Evolutionary conservation across 2,888 invertebrate genomes (phyloP).

Genomic region (Sycophila texana): DNA sequence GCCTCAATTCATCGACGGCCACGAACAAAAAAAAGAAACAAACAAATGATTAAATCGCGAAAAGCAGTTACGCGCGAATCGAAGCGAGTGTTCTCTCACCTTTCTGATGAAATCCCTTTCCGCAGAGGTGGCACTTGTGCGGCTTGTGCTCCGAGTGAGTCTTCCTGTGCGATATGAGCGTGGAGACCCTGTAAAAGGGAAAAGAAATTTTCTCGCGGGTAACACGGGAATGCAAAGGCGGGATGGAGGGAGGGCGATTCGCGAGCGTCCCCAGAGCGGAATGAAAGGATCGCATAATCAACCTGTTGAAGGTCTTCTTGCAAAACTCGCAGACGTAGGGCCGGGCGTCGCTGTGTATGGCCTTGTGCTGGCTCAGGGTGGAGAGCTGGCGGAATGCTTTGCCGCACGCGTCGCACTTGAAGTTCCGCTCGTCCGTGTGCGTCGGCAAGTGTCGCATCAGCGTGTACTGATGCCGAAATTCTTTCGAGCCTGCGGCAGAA

Average conservation of each 20-base stretch:
- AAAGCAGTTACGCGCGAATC: slow-evolving; percentile 2
- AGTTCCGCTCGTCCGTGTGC: slow-evolving; percentile 87
- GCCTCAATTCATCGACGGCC: slow-evolving; percentile 33
- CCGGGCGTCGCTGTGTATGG: slow-evolving; percentile 86
- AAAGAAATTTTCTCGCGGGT: slow-evolving; percentile 40
- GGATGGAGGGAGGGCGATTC: neutral
- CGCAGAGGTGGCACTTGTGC: slow-evolving; percentile 84
- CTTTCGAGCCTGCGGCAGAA: slow-evolving; percentile 79
- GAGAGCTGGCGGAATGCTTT: slow-evolving; percentile 87
- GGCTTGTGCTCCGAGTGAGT: slow-evolving; percentile 86
- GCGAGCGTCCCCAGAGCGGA: neutral
- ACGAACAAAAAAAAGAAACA: slow-evolving; percentile 27
- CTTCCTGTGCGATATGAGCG: slow-evolving; percentile 87
- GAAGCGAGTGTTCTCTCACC: slow-evolving; percentile 75
- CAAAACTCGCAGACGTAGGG: slow-evolving; percentile 86
- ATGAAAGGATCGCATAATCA: slow-evolving; percentile 31
- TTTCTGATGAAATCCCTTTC: slow-evolving; percentile 89
- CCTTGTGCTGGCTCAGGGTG: slow-evolving; percentile 85
- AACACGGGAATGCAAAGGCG: neutral
- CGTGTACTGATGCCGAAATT: slow-evolving; percentile 87
- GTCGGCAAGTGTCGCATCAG: slow-evolving; percentile 86
- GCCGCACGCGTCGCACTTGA: slow-evolving; percentile 84
- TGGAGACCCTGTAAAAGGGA: slow-evolving; percentile 79
- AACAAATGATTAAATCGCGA: slow-evolving; percentile 36
- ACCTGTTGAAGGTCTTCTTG: slow-evolving; percentile 85